phyloP scores from a whole-genome alignment of 1,140 invertebrate genomes.

The Conopomorpha cramerella region DNA sequence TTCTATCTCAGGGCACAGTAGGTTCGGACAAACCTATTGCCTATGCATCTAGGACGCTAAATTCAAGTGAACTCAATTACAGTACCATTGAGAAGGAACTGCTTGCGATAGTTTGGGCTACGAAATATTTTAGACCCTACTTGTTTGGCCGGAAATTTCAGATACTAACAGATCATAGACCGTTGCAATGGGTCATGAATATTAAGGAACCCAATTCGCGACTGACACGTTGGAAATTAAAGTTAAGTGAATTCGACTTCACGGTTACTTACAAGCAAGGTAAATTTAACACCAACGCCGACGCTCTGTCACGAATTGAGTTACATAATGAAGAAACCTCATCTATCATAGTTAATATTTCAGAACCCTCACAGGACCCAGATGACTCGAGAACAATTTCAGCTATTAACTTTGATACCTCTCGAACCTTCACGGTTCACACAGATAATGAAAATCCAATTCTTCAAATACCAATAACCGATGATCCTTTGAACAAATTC shows the following conservation, averaged over 20 bases:
- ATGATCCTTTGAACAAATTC: not conserved
- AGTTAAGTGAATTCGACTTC: conserved; percentile 47
- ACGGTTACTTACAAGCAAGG: conserved; percentile 11
- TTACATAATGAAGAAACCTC: not conserved
- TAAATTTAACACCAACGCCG: conserved; percentile 9
- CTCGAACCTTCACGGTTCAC: not conserved
- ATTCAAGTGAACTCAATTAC: conserved; percentile 28
- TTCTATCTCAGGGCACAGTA: no score
- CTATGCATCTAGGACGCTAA: conserved; percentile 25
- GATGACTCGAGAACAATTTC: no score
- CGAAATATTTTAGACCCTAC: no score
- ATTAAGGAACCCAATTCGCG: conserved; percentile 4
- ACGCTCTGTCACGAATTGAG: conserved; percentile 21
- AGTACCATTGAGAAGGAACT: no score
- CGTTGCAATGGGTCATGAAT: conserved; percentile 5
- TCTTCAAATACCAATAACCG: not conserved
- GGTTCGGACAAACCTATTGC: no score
- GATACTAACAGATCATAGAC: conserved; percentile 45
- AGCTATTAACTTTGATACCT: not conserved
- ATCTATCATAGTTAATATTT: not conserved
- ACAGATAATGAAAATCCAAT: conserved; percentile 1
- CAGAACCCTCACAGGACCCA: not conserved
- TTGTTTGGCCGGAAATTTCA: conserved; percentile 51
- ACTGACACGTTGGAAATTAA: conserved; percentile 13
- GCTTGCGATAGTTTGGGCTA: no score